A percentile compares a stretch with the other conserved stretches of the same genome.
Conservation (phyloP, 2,888 invertebrate genomes). For the Meiosimyza decipiens region DNA sequence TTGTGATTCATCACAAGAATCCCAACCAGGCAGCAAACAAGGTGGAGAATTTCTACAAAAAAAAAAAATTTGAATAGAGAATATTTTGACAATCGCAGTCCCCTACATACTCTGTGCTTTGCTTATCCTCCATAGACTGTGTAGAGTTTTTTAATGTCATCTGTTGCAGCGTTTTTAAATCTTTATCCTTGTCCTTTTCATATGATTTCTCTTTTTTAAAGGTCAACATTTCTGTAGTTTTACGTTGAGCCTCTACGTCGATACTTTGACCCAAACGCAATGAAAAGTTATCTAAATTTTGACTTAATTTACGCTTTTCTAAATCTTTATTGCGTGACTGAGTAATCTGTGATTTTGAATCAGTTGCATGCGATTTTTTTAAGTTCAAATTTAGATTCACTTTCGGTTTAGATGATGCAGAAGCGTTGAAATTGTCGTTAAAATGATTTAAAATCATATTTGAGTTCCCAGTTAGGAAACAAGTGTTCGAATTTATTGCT, state of each 20-base stretch:
- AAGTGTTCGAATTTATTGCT: conserved; percentile 57
- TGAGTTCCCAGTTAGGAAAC: conserved; percentile 62
- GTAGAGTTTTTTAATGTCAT: conserved; percentile 50
- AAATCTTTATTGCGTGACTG: conserved; percentile 59
- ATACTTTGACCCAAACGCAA: conserved; percentile 61
- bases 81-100: not conserved
- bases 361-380: conserved; percentile 50
- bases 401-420: conserved; percentile 52
- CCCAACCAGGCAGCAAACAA: conserved; percentile 64
- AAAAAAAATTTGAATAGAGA: not conserved
- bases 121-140: conserved; percentile 61
- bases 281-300: conserved; percentile 68
- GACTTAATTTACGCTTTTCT: conserved; percentile 66
- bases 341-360: conserved; percentile 32
- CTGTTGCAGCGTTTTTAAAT: conserved; percentile 37
- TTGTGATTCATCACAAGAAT: conserved; percentile 68
- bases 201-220: conserved; percentile 49
- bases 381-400: conserved; percentile 56
- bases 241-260: conserved; percentile 53
- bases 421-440: conserved; percentile 60
- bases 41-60: conserved; percentile 60
- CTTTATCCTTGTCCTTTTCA: conserved; percentile 40
- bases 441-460: conserved; percentile 65
- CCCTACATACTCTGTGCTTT: conserved; percentile 55
- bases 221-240: conserved; percentile 51